Evolutionary conservation across 2,888 invertebrate species (phyloP).

Genomic region (Phymatocera aterrima): DNA sequence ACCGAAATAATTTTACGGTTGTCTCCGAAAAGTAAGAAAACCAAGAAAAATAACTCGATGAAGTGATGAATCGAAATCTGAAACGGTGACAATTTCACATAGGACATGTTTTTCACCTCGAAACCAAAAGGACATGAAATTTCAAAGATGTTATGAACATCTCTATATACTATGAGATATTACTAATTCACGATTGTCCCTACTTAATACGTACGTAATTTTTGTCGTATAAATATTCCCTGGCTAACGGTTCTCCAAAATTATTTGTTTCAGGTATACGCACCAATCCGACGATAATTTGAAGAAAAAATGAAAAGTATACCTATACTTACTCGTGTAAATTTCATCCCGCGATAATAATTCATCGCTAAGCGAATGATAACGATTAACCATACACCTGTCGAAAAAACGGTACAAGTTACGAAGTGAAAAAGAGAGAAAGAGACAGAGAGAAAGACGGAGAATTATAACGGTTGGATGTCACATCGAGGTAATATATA

Average conservation of each 20-base stretch:
- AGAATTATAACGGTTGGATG: neutral
- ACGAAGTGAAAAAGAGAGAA: neutral
- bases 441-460: neutral
- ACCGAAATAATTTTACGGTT: too few species aligned
- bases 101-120: too few species aligned
- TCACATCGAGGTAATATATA: neutral
- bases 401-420: neutral
- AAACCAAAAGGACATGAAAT: too few species aligned
- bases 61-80: too few species aligned
- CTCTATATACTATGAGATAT: too few species aligned
- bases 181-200: too few species aligned
- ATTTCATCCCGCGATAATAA: neutral
- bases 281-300: neutral
- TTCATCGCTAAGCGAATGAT: neutral
- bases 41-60: too few species aligned
- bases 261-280: constrained; percentile 15
- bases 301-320: neutral
- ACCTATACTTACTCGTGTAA: neutral
- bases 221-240: neutral
- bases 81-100: too few species aligned
- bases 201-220: neutral
- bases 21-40: too few species aligned
- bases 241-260: neutral
- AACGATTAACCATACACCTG: too few species aligned
- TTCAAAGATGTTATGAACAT: too few species aligned